Base-by-base conservation (phyloP, 2,797 vertebrate species). In the Chiroxiphia lanceolata region DNA sequence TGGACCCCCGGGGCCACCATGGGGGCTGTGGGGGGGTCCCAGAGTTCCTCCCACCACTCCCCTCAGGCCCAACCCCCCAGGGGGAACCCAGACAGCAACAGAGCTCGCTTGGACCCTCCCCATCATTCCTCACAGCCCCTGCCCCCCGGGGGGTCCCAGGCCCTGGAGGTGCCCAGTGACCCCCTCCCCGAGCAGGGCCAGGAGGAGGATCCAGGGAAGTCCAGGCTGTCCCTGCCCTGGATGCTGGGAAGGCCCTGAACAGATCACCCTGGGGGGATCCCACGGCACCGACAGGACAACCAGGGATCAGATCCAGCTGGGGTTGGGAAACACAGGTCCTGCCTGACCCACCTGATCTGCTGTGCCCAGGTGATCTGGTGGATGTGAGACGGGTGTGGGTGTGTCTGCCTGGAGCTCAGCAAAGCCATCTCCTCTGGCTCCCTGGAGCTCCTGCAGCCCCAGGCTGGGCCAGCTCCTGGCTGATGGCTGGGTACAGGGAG, bases 11-110 rank as follows among this genome's bases (percentile, higher is more conserved):
- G n/a, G 34, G 34, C 15, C 47, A 50, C 48, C 25, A 8, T 50
- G 21, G 84, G 31, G 47, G 25, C 40, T 54, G 47, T 12, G 25
- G 42, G 22, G 36, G 56, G 15, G 36, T 69, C 26, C 31, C 0
- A 0, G 63, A 25, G 33, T n/a, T 65, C n/a, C n/a, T 88, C 29
- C 0, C 0, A 9, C 36, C 27, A 53, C 18, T 51, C 51, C 36
- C 36, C 38, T 16, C 44, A 26, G 47, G 4, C 47, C 59, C 40
- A 23, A 34, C 29, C 25, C 47, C 26, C 34, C 21, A 21, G 31
- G 40, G 61, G 47, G 17, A 17, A 36, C 59, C 68, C 36, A 45
- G 23, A 7, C 0, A 0, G 33, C 50, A 44, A 45, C 33, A 80
- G 60, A 51, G 51, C 59, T 65, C 27, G 11, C 19, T 31, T 27